Evolutionary conservation across 2,888 invertebrate species (phyloP), one percentile per base, ranked within the genome.

Genomic region (Mesorhabditis belari): DNA sequence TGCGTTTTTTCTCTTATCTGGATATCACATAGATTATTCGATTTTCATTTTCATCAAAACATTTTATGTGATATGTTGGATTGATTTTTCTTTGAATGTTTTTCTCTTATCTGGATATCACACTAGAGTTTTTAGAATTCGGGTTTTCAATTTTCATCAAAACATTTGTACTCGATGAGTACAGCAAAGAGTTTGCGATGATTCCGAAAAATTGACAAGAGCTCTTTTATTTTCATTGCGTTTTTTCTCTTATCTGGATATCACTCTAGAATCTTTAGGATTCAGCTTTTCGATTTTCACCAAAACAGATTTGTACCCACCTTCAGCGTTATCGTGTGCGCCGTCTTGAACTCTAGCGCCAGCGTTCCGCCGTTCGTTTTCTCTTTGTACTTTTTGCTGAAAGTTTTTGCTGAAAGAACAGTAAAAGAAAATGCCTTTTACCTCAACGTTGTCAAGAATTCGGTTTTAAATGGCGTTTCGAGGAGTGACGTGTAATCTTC

Each of bases 381-480:
- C 29, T 81, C 81, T 53, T 75, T 74, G 71, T 70, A 77, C 17
- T 75, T 69, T 65, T 81, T 81, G 55, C 77, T 77, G 58, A 12
- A 65, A 60, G 24, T 54, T 58, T 21, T n/a, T 19, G 24, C n/a
- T n/a, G n/a, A n/a, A n/a, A n/a, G n/a, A n/a, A n/a, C n/a, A n/a
- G n/a, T n/a, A n/a, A n/a, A n/a, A n/a, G n/a, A n/a, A n/a, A n/a
- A n/a, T n/a, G n/a, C n/a, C n/a, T n/a, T n/a, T n/a, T 17, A 78
- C 79, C 67, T 84, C 12, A 88, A 80, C 23, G 83, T 83, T 24
- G 86, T 85, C 26, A 88, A 80, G 69, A 88, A 86, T 81, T 88
- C 88, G 5, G 88, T 88, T 80, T 88, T 88, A 79, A 88, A 87
- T 29, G 85, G 82, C 23, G 85, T 83, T 77, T 87, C 86, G 54